Base-by-base conservation (phyloP, 2,113 vertebrate genomes). In the Glaucidium brasilianum region DNA sequence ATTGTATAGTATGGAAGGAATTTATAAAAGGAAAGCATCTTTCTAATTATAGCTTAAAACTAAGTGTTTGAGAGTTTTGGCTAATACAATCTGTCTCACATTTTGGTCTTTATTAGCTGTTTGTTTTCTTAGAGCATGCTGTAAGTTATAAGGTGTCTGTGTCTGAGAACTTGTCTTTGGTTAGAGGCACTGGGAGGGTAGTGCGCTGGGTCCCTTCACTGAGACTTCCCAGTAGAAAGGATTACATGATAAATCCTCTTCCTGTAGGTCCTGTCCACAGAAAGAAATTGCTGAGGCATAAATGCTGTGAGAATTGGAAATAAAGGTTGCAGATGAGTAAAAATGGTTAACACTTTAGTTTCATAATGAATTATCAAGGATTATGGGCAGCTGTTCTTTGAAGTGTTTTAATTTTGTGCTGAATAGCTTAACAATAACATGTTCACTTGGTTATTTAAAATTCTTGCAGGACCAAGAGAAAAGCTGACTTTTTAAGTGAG, bases 21-120 rank as follows among this genome's bases (percentile, higher is more conserved):
- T 94, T 87, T 75, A 47, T 75, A 41, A 17, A 59, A 75, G 69
- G 56, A 64, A 84, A 90, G 56, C 47, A 32, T 58, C 80, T 62
- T 66, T 81, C 77, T 94, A 84, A 91, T 89, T 91, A 85, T 37
- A 91, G 60, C 64, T 81, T 60, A 76, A 67, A 92, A 63, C n/a
- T 10, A 86, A 86, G 64, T 41, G 34, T 59, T 60, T 43, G 47
- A 71, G 50, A 86, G 68, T 68, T 91, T 55, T 91, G 68, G 25
- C 55, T 74, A 35, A 47, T 62, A 69, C 35, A 79, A 34, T 39
- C 50, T 47, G 13, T 85, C 75, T 76, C 49, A 37, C 15, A 2
- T 35, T 88, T 82, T 93, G 55, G 34, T 62, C 67, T 69, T 64
- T 11, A 58, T 69, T 81, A 69, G 45, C 41, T 73, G 2, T 35